These are phyloP conservation scores for Cryptoblepharus egeriae DNA, from an alignment of 2,797 vertebrate species.

Conservation along the genomic window DNA sequence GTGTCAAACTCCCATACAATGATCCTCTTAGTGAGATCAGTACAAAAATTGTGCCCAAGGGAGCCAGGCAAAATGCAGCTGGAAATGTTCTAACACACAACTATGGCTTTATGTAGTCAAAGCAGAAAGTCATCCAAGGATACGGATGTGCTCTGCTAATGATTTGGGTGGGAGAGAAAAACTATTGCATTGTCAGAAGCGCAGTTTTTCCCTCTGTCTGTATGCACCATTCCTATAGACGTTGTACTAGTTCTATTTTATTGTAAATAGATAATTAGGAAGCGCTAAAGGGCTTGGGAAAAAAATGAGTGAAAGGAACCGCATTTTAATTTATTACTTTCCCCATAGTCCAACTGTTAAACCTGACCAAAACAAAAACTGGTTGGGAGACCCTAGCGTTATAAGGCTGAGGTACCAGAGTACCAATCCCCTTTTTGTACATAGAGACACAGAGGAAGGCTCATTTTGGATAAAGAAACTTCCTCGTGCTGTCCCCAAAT, in stretches of 20 bases:
- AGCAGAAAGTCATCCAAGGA: constrained; percentile 26
- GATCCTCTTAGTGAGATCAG: constrained; percentile 2
- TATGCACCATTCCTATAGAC: background rate
- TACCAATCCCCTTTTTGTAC: background rate
- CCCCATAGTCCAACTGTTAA: background rate
- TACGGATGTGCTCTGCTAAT: background rate
- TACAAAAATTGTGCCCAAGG: background rate
- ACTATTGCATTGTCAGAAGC: background rate
- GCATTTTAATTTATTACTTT: background rate
- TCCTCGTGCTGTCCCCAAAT: background rate
- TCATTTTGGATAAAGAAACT: too few relatives aligned
- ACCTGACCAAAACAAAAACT: background rate
- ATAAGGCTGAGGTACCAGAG: background rate
- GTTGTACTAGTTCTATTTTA: background rate
- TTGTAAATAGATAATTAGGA: background rate
- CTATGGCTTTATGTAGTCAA: background rate
- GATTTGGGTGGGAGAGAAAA: background rate
- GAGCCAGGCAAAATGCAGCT: constrained; percentile 2
- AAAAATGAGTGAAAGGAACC: background rate
- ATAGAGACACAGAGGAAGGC: background rate
- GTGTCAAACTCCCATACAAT: background rate
- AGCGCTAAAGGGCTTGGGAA: background rate
- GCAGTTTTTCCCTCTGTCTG: background rate
- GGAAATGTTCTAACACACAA: constrained; percentile 6
- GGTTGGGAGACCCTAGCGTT: background rate